Evolutionary conservation across 2,113 vertebrate species (phyloP).

Genomic region (Anguilla japonica): DNA sequence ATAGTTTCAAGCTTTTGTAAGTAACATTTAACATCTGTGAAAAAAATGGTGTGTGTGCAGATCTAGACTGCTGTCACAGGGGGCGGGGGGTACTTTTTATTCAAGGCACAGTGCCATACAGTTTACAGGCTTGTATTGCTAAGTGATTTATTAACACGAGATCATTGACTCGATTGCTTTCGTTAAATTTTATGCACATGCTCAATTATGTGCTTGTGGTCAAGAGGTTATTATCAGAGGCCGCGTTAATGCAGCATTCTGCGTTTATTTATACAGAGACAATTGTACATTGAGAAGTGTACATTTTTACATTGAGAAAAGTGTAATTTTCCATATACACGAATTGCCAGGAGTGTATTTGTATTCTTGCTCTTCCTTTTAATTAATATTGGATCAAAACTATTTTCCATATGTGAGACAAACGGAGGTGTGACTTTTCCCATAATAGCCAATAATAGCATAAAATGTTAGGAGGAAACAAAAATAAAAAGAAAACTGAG

Average conservation of each 20-base stretch:
- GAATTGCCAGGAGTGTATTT: background rate
- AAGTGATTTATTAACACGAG: no score
- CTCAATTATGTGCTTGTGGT: no score
- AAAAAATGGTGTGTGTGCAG: background rate
- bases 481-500: background rate
- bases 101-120: no score
- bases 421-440: background rate
- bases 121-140: no score
- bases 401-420: background rate
- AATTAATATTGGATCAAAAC: background rate
- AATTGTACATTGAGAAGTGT: no score
- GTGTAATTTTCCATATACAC: background rate
- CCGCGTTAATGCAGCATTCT: no score
- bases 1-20: slow-evolving; percentile 34
- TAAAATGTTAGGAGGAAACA: background rate
- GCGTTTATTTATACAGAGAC: no score
- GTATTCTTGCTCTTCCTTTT: background rate
- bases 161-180: no score
- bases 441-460: background rate
- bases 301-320: background rate
- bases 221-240: no score
- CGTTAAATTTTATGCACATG: no score
- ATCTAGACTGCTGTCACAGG: no score
- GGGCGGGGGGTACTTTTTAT: no score
- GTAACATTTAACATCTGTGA: background rate